phyloP scores from a whole-genome alignment of 2,113 vertebrate genomes.

The Ceratotherium simum region DNA sequence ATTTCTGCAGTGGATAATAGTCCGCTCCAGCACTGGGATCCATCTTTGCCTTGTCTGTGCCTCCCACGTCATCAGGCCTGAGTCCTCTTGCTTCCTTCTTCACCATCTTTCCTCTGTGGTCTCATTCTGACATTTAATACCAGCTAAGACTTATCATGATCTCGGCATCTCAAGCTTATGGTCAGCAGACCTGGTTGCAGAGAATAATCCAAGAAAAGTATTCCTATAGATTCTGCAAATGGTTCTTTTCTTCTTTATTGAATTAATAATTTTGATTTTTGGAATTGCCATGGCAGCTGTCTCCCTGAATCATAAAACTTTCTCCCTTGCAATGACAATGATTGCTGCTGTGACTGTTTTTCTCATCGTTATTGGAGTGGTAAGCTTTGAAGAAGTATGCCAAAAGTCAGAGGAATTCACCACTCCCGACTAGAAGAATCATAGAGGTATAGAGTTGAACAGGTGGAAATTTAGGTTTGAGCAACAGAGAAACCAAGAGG shows the following conservation, averaged over 20 bases:
- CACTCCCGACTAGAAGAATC: not conserved
- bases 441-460: not conserved
- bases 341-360: not conserved
- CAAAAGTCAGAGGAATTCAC: not conserved
- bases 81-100: not conserved
- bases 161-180: not conserved
- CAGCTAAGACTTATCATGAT: not conserved
- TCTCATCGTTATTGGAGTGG: not conserved
- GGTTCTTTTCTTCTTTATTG: not conserved
- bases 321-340: not conserved
- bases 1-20: not conserved
- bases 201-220: not conserved
- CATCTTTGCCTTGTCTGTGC: fast-evolving
- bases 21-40: fast-evolving
- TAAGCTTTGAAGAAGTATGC: fast-evolving
- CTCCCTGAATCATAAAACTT: not conserved
- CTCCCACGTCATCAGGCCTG: fast-evolving
- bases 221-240: not conserved
- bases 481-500: not conserved
- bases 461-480: not conserved
- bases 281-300: not conserved
- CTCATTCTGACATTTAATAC: not conserved
- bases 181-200: not conserved
- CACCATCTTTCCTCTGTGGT: fast-evolving
- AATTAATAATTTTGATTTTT: not conserved